Evolutionary conservation across 1,140 invertebrate species (phyloP).

Genomic region (Drosophila kanapiae): DNA sequence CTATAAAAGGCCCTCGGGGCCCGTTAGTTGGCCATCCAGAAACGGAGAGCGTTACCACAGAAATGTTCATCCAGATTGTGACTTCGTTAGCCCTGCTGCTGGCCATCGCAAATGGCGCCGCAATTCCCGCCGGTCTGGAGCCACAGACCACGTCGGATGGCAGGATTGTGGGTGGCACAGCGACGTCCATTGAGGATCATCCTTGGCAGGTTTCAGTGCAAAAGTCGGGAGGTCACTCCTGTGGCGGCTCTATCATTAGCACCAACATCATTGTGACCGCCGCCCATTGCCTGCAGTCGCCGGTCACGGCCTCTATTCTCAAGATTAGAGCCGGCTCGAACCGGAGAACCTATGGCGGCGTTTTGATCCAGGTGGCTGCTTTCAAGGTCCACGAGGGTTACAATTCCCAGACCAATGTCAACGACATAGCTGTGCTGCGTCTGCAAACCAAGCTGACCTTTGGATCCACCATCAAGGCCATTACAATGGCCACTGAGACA

Average conservation of each 20-base stretch:
- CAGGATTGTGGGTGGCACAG: constrained; percentile 66
- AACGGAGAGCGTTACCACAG: background rate
- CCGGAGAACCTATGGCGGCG: constrained; percentile 41
- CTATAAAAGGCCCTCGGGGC: constrained; percentile 38
- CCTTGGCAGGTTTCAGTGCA: constrained; percentile 73
- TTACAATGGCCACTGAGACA: constrained; percentile 65
- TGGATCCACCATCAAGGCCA: constrained; percentile 77
- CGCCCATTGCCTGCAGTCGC: constrained; percentile 51
- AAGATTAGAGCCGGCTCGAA: constrained; percentile 58
- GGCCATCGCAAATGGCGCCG: constrained; percentile 25
- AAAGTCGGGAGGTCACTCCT: constrained; percentile 75
- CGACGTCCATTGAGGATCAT: constrained; percentile 36
- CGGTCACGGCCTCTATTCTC: constrained; percentile 31
- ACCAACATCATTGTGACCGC: constrained; percentile 77
- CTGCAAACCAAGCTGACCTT: constrained; percentile 74
- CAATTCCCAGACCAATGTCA: constrained; percentile 32
- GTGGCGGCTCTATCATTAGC: constrained; percentile 87
- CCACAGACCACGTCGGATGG: constrained; percentile 29
- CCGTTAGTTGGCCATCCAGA: constrained; percentile 18
- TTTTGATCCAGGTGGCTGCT: constrained; percentile 36
- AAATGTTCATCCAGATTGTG: constrained; percentile 39
- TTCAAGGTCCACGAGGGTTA: constrained; percentile 60
- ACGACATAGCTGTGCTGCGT: constrained; percentile 86
- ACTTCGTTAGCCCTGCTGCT: constrained; percentile 19
- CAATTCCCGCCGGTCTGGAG: constrained; percentile 37